Evolutionary conservation across 2,113 vertebrate genomes (phyloP).

Genomic region (Antechinus stuartii): DNA sequence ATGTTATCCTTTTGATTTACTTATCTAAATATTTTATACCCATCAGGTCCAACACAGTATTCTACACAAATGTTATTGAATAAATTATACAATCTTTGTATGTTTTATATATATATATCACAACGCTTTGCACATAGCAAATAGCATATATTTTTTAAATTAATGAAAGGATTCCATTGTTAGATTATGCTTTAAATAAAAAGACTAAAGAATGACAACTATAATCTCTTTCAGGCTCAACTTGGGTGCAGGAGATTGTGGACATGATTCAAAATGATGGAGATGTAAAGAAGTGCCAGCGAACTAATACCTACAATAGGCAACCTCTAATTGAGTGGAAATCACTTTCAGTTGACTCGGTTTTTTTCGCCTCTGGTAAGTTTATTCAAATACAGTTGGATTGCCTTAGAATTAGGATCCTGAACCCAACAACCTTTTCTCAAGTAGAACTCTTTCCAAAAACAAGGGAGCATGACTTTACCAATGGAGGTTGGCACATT

Average conservation of each 20-base stretch:
- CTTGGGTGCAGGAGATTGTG: slow-evolving; percentile 86
- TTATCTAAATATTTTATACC: no score
- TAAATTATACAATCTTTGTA: no score
- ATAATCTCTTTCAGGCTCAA: slow-evolving; percentile 80
- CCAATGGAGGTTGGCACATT: no score
- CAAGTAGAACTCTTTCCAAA: no score
- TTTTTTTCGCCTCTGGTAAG: slow-evolving; percentile 65
- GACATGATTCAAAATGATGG: slow-evolving; percentile 84
- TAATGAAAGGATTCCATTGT: background rate
- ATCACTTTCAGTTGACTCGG: fast-evolving
- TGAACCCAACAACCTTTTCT: no score
- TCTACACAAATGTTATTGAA: no score
- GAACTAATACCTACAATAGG: slow-evolving; percentile 69
- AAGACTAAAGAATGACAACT: background rate
- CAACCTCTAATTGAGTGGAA: slow-evolving; percentile 84
- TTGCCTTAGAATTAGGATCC: no score
- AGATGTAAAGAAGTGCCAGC: slow-evolving; percentile 79
- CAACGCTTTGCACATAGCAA: no score
- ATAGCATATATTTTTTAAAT: background rate
- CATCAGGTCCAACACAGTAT: no score
- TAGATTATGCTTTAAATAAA: background rate
- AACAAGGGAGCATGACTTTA: no score
- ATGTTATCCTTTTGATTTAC: no score
- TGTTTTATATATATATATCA: no score
- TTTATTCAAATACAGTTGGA: background rate